These are phyloP conservation scores for Drymodes brunneopygia DNA, from an alignment of 2,113 vertebrate genomes.

Conservation along the genomic window DNA sequence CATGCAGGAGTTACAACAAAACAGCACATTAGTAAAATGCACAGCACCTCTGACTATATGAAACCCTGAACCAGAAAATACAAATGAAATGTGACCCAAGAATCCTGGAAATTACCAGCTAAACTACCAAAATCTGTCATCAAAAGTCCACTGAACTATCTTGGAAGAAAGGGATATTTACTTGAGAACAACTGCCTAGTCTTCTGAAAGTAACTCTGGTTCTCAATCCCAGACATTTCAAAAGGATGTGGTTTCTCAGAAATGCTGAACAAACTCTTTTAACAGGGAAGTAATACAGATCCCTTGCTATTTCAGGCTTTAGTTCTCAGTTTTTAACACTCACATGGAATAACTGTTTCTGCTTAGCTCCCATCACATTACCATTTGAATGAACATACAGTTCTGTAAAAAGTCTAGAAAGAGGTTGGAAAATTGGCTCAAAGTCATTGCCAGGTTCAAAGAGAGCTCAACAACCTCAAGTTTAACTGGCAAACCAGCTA, in stretches of 20 bases:
- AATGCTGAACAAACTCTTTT: conserved; percentile 3
- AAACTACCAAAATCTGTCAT: not conserved
- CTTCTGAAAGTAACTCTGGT: not conserved
- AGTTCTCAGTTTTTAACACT: not conserved
- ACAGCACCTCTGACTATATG: not conserved
- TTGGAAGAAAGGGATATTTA: not conserved
- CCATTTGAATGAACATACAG: not conserved
- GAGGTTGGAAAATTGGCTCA: not conserved
- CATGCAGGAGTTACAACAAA: not conserved
- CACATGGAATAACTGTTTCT: not conserved
- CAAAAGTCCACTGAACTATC: not conserved
- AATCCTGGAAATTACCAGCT: not conserved
- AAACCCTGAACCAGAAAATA: not conserved
- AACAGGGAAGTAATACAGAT: not conserved
- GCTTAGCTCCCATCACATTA: not conserved
- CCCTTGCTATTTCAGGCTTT: not conserved
- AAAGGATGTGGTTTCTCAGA: conserved; percentile 48
- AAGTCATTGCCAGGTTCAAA: not conserved
- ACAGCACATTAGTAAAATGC: not conserved
- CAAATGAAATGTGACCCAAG: not conserved
- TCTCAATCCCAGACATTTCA: not conserved
- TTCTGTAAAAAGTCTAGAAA: not conserved
- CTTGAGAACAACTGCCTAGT: not conserved
- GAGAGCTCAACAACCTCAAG: not conserved
- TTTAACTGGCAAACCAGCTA: not conserved